Evolutionary conservation across 2,113 vertebrate species (phyloP), one percentile per base, ranked within the genome.

Genomic region (Corythaeola cristata): DNA sequence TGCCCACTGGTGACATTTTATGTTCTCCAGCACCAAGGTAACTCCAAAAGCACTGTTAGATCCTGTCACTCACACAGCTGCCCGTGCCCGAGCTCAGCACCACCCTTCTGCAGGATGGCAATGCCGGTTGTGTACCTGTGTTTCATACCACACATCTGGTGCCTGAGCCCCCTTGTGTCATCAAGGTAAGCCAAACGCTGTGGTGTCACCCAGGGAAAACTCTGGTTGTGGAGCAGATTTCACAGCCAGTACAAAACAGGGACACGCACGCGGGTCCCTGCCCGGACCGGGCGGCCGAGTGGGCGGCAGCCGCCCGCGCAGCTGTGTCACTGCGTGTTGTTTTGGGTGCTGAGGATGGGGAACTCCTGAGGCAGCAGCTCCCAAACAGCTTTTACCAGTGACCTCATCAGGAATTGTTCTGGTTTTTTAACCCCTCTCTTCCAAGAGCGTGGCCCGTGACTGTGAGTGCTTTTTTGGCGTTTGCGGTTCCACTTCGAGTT

Each of bases 261-360:
- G 50, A 9, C 20, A 3, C 1, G 2, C 4, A 45, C 1, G 1
- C 1, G 1, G 63, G 24, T 45, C 49, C 56, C 52, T 1, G 3
- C 75, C 56, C 81, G 6, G 50, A 9, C 24, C 3, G 3, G 37
- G 63, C 15, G 75, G 63, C 69, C 5, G 5, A 33, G 50, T 32
- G 39, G 76, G 71, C 62, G 80, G 64, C 72, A 83, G 72, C 64
- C 3, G 5, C 49, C 77, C 6, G 32, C n/a, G 3, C 9, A 5
- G n/a, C 60, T 23, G 32, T 1, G 9, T 50, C 53, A 9, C 35
- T 8, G 19, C 1, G 1, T 27, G 81, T 69, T 77, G 87, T 30
- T 90, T 69, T 80, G 59, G 15, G 67, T 49, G 56, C 82, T 5
- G 26, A 52, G 80, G 44, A 33, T 5, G 12, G 79, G 75, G 86